phyloP scores from a whole-genome alignment of 2,888 invertebrate genomes.

The Euclidia mi region DNA sequence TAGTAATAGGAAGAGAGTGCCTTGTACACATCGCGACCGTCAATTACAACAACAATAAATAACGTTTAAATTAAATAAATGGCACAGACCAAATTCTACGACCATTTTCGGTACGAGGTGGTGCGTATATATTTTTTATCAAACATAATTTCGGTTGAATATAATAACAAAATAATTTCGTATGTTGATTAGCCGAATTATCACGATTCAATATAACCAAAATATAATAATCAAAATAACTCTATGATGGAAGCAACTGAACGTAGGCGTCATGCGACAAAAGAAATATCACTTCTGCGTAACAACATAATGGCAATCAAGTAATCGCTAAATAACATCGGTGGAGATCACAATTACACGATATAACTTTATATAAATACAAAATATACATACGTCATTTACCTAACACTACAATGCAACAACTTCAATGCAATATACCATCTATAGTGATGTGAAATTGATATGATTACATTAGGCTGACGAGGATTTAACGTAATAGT shows the following conservation, averaged over 20 bases:
- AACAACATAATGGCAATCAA: conserved; percentile 88
- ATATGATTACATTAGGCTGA: conserved; percentile 79
- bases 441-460: conserved; percentile 88
- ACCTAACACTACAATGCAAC: conserved; percentile 80
- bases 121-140: conserved; percentile 68
- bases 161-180: conserved; percentile 77
- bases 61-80: conserved; percentile 86
- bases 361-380: conserved; percentile 88
- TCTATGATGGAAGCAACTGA: conserved; percentile 87
- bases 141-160: conserved; percentile 76
- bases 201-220: conserved; percentile 75
- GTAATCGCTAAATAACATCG: conserved; percentile 89
- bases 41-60: conserved; percentile 81
- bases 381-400: conserved; percentile 88
- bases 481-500: conserved; percentile 83
- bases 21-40: conserved; percentile 63
- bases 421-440: conserved; percentile 88
- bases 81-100: conserved; percentile 86
- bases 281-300: conserved; percentile 75
- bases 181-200: conserved; percentile 74
- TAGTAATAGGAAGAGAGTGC: conserved; percentile 79
- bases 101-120: conserved; percentile 83
- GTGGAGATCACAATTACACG: conserved; percentile 90
- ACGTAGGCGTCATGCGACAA: conserved; percentile 77
- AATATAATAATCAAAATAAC: conserved; percentile 76